Percentiles rank a stretch among this genome's conserved stretches.
Evolutionary conservation across 1,140 invertebrate species (phyloP).

Genomic region (Scaptodrosophila lebanonensis): DNA sequence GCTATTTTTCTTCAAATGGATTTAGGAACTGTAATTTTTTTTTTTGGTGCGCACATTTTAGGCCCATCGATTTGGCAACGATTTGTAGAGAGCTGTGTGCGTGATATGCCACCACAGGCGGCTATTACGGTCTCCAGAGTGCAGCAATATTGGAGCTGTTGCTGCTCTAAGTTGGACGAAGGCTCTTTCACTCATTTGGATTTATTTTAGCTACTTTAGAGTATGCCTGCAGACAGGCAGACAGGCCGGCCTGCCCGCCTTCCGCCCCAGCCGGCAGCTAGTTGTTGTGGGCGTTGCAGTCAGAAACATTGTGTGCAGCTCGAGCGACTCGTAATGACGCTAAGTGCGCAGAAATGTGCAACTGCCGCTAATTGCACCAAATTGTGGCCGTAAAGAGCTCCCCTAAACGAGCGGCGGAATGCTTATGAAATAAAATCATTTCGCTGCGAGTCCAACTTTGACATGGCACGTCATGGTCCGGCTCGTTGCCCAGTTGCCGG

Average conservation of each 20-base stretch:
- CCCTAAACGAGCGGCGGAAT: slow-evolving; percentile 27
- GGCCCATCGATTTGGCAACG: no score
- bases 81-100: no score
- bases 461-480: slow-evolving; percentile 50
- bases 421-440: slow-evolving; percentile 68
- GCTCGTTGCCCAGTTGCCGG: no score
- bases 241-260: slow-evolving; percentile 1
- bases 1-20: no score
- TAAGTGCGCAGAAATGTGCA: no score
- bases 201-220: slow-evolving; percentile 20
- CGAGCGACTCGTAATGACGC: no score
- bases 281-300: no score
- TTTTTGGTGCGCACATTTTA: no score
- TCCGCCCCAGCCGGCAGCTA: slow-evolving; percentile 9
- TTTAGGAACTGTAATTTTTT: no score
- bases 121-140: no score
- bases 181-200: slow-evolving; percentile 34
- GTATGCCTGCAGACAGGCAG: slow-evolving; percentile 30
- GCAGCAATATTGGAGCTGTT: slow-evolving; percentile 4
- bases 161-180: slow-evolving; percentile 5
- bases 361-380: slow-evolving; percentile 51
- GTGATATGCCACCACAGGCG: no score
- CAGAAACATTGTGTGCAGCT: no score
- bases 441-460: slow-evolving; percentile 57
- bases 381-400: slow-evolving; percentile 28